A percentile compares a stretch with the other conserved stretches of the same genome.
Evolutionary conservation across 2,113 vertebrate genomes (phyloP).

Genomic region (Oncorhynchus keta): DNA sequence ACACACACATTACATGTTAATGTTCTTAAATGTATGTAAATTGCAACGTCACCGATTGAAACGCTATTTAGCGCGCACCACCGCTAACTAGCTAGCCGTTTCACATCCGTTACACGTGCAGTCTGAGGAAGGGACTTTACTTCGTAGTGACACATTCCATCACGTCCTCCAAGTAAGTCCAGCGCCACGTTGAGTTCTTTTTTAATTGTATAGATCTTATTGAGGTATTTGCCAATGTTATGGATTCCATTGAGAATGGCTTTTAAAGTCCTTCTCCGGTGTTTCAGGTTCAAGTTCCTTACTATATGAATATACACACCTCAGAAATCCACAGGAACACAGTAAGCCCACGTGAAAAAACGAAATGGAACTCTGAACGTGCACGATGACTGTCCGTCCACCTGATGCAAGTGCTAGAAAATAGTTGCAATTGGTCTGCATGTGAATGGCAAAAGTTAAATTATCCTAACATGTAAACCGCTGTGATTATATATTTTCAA

Average conservation of each 20-base stretch:
- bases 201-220: too few species aligned
- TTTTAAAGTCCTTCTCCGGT: slow-evolving; percentile 85
- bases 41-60: too few species aligned
- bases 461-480: too few species aligned
- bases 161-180: slow-evolving; percentile 90
- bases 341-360: slow-evolving; percentile 28
- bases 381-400: slow-evolving; percentile 31
- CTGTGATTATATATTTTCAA: too few species aligned
- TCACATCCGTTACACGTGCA: too few species aligned
- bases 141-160: slow-evolving; percentile 85
- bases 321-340: too few species aligned
- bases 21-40: too few species aligned
- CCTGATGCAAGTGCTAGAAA: background rate
- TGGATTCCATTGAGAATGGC: slow-evolving; percentile 92
- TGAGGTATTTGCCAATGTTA: slow-evolving; percentile 88
- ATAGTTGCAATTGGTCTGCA: background rate
- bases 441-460: background rate
- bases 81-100: too few species aligned
- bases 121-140: slow-evolving; percentile 63
- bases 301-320: slow-evolving; percentile 29
- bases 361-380: background rate
- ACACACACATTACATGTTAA: too few species aligned
- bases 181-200: slow-evolving; percentile 72
- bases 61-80: too few species aligned
- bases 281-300: slow-evolving; percentile 66